Evolutionary conservation across 1,140 invertebrate genomes (phyloP), one percentile per base, ranked within the genome.

Genomic region (Papilio machaon): DNA sequence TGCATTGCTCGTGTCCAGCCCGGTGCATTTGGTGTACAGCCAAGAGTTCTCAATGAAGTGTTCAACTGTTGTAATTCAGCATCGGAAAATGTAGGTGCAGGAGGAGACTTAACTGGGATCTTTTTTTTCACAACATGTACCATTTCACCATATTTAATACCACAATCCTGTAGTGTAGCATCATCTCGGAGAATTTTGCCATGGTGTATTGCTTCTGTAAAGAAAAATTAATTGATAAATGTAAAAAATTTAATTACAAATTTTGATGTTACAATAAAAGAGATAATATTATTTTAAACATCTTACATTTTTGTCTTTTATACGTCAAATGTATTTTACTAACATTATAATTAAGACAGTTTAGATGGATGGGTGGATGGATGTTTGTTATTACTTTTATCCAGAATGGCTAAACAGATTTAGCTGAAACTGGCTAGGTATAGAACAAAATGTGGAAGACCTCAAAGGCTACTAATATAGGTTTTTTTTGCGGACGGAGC

Each of bases 1-100:
- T 93, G 92, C 92, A 94, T 94, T 74, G 92, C 92, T 83, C 90
- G 89, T 8, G 92, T 93, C 93, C 93, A 94, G 0, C 93, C 93
- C 8, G 90, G 91, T 19, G 93, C 93, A 90, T 93, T 93, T 38
- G 93, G 93, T 17, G 93, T 93, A 74, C 92, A 94, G 6, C 93
- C 92, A 43, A 94, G 82, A 23, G 90, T 89, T 52, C 93, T 87
- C 8, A 94, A 80, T 10, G 91, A 91, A 19, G 85, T 80, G 77
- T 92, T 92, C 10, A 94, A 82, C 47, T 89, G 87, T 77, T 93
- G 91, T 54, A 94, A 52, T 77, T 92, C 92, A 54, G 88, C 84
- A 85, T 94, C 93, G 52, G 91, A 83, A 67, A 90, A 93, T 47
- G 87, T 86, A 13, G 86, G 88, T 23, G 88, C 82, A 13, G 90